Percentiles rank a stretch among this genome's conserved stretches.
These are phyloP conservation scores for Galaxias olidus DNA, from an alignment of 2,797 vertebrate species.

Conservation along the genomic window DNA sequence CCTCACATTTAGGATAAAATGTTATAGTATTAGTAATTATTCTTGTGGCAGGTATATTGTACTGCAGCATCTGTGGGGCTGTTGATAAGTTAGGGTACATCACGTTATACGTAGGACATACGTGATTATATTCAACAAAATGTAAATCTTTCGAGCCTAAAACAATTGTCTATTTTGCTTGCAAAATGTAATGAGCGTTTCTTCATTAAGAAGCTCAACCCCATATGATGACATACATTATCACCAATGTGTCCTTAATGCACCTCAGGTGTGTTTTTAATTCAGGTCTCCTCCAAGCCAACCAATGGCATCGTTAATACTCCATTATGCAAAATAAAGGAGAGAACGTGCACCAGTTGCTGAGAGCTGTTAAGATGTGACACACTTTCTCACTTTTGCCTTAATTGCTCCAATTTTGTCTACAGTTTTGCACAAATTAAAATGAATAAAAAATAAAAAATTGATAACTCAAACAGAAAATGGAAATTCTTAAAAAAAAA, in stretches of 20 bases:
- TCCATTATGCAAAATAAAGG: slow-evolving; percentile 55
- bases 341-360: slow-evolving; percentile 31
- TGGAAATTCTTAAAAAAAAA: too few relatives aligned
- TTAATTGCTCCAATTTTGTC: not conserved
- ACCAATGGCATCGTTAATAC: slow-evolving; percentile 59
- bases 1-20: slow-evolving; percentile 2
- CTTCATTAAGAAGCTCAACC: slow-evolving; percentile 51
- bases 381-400: too few relatives aligned
- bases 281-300: slow-evolving; percentile 49
- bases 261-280: slow-evolving; percentile 61
- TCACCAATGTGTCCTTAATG: slow-evolving; percentile 48
- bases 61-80: too few relatives aligned
- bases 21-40: not conserved
- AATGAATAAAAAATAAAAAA: slow-evolving; percentile 32
- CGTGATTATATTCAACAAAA: too few relatives aligned
- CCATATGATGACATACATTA: slow-evolving; percentile 41
- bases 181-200: slow-evolving; percentile 42
- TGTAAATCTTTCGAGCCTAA: too few relatives aligned
- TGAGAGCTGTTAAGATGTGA: slow-evolving; percentile 32
- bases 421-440: slow-evolving; percentile 26
- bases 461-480: too few relatives aligned
- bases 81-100: too few relatives aligned
- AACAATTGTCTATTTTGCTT: slow-evolving; percentile 11
- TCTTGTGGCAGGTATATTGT: not conserved
- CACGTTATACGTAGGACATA: too few relatives aligned